Conservation (phyloP, 2,888 invertebrate species). For the Megaustenia siamemsis region DNA sequence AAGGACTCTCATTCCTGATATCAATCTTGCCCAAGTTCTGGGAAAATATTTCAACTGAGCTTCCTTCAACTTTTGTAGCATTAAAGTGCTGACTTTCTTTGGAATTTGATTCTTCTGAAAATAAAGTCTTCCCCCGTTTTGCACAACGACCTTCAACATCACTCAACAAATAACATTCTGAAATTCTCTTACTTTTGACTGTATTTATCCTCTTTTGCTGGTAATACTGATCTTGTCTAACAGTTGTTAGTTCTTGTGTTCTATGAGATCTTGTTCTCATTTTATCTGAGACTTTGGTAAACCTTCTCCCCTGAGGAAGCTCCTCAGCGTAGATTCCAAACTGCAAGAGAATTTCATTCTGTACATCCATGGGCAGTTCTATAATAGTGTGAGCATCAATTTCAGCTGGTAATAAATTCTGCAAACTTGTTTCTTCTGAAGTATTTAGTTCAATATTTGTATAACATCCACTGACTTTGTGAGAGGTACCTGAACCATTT, state of each 20-base stretch:
- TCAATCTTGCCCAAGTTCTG: not conserved
- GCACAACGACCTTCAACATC: not conserved
- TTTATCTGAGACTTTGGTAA: not conserved
- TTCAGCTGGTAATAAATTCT: constrained; percentile 52
- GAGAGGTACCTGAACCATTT: too few species aligned
- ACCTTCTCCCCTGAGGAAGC: constrained; percentile 16
- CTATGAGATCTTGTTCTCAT: constrained; percentile 14
- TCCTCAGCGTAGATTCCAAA: constrained; percentile 29
- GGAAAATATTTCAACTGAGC: not conserved
- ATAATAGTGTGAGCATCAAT: constrained; percentile 64
- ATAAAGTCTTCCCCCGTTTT: constrained; percentile 7
- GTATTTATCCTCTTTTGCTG: not conserved
- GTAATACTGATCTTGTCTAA: not conserved
- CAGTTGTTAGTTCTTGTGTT: not conserved
- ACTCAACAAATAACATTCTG: not conserved
- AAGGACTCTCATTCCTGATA: not conserved
- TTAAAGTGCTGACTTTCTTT: not conserved
- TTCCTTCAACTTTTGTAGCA: not conserved
- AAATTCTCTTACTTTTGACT: not conserved
- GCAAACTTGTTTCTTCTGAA: not conserved
- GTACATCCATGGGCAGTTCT: constrained; percentile 65
- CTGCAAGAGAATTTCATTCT: constrained; percentile 62
- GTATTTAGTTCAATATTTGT: not conserved
- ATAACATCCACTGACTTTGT: too few species aligned
- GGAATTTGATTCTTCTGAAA: not conserved